Conservation (phyloP, 2,888 invertebrate genomes). For the Palloptera scutellata region DNA sequence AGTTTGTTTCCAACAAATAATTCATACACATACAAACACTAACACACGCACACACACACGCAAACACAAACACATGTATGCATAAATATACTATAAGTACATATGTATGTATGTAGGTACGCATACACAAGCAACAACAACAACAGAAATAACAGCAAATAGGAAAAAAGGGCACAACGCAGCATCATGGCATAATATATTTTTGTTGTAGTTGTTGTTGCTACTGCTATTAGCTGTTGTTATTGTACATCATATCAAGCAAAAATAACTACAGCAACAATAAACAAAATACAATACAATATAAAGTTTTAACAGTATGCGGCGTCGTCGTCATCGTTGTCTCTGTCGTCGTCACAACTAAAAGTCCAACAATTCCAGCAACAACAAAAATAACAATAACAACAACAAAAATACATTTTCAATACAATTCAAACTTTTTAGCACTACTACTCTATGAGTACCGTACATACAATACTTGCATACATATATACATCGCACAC, state of each 20-base stretch:
- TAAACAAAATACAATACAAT: conserved; percentile 10
- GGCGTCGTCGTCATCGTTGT: neutral
- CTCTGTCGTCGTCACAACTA: neutral
- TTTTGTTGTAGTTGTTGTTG: no score
- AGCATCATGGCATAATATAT: no score
- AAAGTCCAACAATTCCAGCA: neutral
- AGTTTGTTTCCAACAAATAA: conserved; percentile 41
- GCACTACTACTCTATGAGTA: conserved; percentile 37
- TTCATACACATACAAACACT: conserved; percentile 35
- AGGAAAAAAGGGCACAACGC: neutral
- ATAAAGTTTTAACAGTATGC: neutral
- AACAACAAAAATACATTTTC: conserved; percentile 60
- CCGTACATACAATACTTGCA: neutral
- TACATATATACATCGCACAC: neutral
- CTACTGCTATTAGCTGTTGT: neutral
- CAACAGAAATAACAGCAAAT: conserved; percentile 22
- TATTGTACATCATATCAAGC: conserved; percentile 7
- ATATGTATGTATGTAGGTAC: no score
- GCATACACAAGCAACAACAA: conserved; percentile 29
- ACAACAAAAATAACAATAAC: conserved; percentile 36
- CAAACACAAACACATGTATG: neutral
- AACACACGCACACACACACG: conserved; percentile 8
- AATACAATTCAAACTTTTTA: conserved; percentile 62
- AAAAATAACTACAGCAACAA: conserved; percentile 19
- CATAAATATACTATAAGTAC: conserved; percentile 25